Evolutionary conservation across 2,797 vertebrate species (phyloP), one percentile per base, ranked within the genome.

Genomic region (Scolopax bukidnonensis): DNA sequence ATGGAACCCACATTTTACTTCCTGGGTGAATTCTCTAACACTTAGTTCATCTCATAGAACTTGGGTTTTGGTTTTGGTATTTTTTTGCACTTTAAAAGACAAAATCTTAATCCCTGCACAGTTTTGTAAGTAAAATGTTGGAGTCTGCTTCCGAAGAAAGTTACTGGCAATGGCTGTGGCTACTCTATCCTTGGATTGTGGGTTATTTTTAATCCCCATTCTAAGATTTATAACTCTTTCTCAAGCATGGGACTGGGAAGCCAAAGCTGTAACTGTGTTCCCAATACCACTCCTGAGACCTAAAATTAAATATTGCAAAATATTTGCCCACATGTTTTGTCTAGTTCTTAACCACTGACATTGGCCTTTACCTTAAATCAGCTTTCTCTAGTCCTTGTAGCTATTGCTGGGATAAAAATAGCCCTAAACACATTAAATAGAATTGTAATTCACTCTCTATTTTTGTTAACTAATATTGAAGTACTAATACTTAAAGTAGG

Each of bases 281-380:
- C 59, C 84, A 59, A 82, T 63, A 45, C 40, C 10, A 63, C 25
- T 82, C 36, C 77, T 74, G 40, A 16, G 63, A 65, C 47, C 30
- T 51, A 65, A 84, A 90, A 94, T 94, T 56, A 89, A 89, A 50
- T 79, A 77, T 84, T 93, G 45, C 19, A 17, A 94, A 92, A 82
- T 92, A 84, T 59, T 90, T 95, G 23, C n/a, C 61, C 19, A 12
- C 32, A 6, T 78, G 21, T 73, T 93, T 90, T 90, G 70, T 73
- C 60, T 90, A 41, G 51, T 56, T 94, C 85, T 89, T 69, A 47
- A 47, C 59, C 48, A 56, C 50, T 90, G 73, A 40, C 30, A 17
- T 59, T 63, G 67, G 65, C 83, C 70, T 97, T 93, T 91, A 59
- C 76, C 63, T 95, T 79, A 76, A 87, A 50, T 87, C 51, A 60